A percentile compares a stretch with the other conserved stretches of the same genome.
Evolutionary conservation across 2,113 vertebrate species (phyloP).

Genomic region (Hyperoodon ampullatus): DNA sequence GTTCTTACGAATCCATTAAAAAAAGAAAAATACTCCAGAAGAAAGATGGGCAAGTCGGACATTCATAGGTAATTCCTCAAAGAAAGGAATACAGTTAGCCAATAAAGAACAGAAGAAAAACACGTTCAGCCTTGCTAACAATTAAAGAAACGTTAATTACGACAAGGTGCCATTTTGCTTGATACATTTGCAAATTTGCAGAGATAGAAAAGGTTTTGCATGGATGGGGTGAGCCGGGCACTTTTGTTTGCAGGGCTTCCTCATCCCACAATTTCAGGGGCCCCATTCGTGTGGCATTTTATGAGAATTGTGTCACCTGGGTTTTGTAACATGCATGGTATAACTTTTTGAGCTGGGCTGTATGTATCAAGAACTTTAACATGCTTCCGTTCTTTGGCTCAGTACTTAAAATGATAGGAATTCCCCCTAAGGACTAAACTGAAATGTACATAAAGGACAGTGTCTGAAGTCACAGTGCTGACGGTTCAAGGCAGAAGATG

Average conservation of each 20-base stretch:
- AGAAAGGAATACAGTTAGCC: background rate
- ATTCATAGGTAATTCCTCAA: background rate
- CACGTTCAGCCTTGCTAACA: background rate
- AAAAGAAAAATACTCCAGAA: background rate
- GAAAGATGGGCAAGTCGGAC: conserved; percentile 35
- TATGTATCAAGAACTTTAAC: background rate
- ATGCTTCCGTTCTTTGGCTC: background rate
- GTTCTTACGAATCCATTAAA: background rate
- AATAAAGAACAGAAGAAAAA: background rate
- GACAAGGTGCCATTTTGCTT: background rate
- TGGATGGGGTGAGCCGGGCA: background rate
- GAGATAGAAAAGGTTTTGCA: background rate
- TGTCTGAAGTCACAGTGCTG: background rate
- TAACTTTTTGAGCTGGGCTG: background rate
- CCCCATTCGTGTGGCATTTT: background rate
- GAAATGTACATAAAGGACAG: background rate
- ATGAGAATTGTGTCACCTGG: background rate
- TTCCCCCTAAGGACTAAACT: background rate
- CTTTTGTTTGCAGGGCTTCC: background rate
- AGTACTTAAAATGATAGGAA: background rate
- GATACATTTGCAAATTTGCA: background rate
- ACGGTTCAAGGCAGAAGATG: background rate
- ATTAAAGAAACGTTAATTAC: conserved; percentile 30
- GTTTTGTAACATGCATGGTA: background rate
- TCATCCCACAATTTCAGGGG: background rate